Conservation (phyloP, 2,888 invertebrate species). For the Drosophila phalerata region DNA sequence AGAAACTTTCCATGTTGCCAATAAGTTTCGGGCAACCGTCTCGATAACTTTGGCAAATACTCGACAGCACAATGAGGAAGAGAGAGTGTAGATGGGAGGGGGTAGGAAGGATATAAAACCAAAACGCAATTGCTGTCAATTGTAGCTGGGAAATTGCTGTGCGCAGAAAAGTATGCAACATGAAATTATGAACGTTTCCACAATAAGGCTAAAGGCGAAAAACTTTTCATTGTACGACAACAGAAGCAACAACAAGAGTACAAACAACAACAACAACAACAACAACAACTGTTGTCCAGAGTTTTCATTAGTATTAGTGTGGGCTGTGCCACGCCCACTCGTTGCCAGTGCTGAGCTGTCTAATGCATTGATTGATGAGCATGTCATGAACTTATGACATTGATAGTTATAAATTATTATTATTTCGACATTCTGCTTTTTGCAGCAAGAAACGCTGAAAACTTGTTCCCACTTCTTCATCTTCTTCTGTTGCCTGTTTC, state of each 20-base stretch:
- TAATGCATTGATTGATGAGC: constrained; percentile 84
- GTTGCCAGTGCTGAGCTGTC: constrained; percentile 62
- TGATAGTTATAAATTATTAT: constrained; percentile 85
- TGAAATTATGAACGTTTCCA: constrained; percentile 65
- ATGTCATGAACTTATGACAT: constrained; percentile 85
- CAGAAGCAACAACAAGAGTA: constrained; percentile 17
- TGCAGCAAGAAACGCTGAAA: constrained; percentile 45
- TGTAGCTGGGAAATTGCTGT: constrained; percentile 57
- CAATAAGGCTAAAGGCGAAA: constrained; percentile 38
- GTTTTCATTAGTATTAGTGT: constrained; percentile 32
- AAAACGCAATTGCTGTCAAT: constrained; percentile 77
- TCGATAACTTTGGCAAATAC: constrained; percentile 61
- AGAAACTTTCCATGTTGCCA: constrained; percentile 61
- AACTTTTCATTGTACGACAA: constrained; percentile 44
- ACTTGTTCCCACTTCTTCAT: constrained; percentile 22
- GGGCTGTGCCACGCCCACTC: constrained; percentile 27
- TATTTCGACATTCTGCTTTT: constrained; percentile 75
- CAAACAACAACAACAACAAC: constrained; percentile 9
- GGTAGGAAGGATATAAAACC: constrained; percentile 13
- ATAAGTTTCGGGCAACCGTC: constrained; percentile 56
- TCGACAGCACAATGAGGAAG: constrained; percentile 1
- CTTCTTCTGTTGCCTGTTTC: constrained; percentile 7
- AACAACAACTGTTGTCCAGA: constrained; percentile 27
- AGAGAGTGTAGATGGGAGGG: neutral
- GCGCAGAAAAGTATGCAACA: constrained; percentile 63